Evolutionary conservation across 1,140 invertebrate genomes (phyloP), one percentile per base, ranked within the genome.

Genomic region (Gryllus bimaculatus): DNA sequence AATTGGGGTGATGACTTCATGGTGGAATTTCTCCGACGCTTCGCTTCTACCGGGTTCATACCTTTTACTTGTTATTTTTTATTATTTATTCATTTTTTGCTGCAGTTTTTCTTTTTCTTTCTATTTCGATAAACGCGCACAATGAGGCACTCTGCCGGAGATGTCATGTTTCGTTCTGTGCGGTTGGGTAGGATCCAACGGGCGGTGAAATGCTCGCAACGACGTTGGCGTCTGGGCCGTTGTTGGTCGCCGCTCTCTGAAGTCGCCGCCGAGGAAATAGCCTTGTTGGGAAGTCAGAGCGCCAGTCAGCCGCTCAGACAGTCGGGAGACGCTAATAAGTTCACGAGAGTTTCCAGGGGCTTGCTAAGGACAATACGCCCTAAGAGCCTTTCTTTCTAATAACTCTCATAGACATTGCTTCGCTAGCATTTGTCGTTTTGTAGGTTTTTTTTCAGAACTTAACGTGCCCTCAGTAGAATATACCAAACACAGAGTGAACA

Each of bases 221-320:
- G 54, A 18, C 54, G 54, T 66, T 66, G 1, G 18, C 18, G 54
- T 66, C 54, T 10, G 18, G 2, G 1, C 10, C 10, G 10, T 18
- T 66, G 54, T 66, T 13, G 54, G 2, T 13, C 10, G 10, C 2
- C 18, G 10, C 18, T 7, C 54, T 66, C 10, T 66, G 54, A 66
- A 66, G 54, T 66, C 54, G 54, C 54, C 54, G 54, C 54, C 54
- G 54, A 66, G 54, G 54, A 66, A 66, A 66, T 66, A 66, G 54
- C 54, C 54, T 66, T 66, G 54, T 66, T 66, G 54, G 54, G 54
- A 66, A 13, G 54, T 66, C 10, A 13, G 10, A 66, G 54, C 54
- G 54, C 18, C 10, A 10, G 54, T 18, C 54, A 39, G 54, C 54
- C 54, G 54, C 18, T 10, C 54, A 39, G 26, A 39, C 26, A 39